Evolutionary conservation across 1,140 invertebrate genomes (phyloP).

Genomic region (Macrostomum lignano): DNA sequence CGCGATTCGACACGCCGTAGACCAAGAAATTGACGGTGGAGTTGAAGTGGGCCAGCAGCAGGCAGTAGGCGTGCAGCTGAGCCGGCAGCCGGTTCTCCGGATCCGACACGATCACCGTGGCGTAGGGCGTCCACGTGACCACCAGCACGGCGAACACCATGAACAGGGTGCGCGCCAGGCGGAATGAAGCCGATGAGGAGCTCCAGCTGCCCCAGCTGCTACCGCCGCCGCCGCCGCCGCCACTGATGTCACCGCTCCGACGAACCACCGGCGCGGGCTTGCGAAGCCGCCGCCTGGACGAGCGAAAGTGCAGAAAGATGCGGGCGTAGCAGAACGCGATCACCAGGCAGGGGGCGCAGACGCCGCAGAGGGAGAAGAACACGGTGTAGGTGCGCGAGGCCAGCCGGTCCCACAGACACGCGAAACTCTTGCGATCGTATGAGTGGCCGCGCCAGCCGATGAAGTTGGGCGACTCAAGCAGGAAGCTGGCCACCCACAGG

Average conservation of each 20-base stretch:
- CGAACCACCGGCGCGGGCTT: too few species aligned
- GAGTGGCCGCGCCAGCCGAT: slow-evolving; percentile 16
- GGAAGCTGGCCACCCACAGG: slow-evolving; percentile 13
- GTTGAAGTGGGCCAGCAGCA: slow-evolving; percentile 17
- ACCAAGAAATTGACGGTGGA: slow-evolving; percentile 15
- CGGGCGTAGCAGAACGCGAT: slow-evolving; percentile 12
- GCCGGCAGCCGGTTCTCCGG: slow-evolving; percentile 11
- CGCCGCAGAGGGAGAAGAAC: slow-evolving; percentile 13
- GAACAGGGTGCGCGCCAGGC: slow-evolving; percentile 14
- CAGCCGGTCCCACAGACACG: slow-evolving; percentile 18
- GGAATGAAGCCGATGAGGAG: slow-evolving; percentile 7
- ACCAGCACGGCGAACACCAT: slow-evolving; percentile 16
- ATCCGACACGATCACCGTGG: slow-evolving; percentile 14
- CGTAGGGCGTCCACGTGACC: slow-evolving; percentile 20
- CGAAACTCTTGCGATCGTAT: slow-evolving; percentile 15
- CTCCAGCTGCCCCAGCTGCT: not conserved
- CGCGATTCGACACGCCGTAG: slow-evolving; percentile 13
- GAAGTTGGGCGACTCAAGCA: slow-evolving; percentile 17
- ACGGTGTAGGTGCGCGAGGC: slow-evolving; percentile 15
- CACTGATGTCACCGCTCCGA: too few species aligned
- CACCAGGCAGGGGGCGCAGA: slow-evolving; percentile 11
- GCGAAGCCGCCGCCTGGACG: not conserved
- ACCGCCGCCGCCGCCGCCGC: not conserved
- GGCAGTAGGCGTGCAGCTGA: slow-evolving; percentile 14
- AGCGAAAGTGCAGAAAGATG: slow-evolving; percentile 5